Percentiles rank a stretch among this genome's conserved stretches.
Evolutionary conservation across 2,113 vertebrate species (phyloP).

Genomic region (Rutilus rutilus): DNA sequence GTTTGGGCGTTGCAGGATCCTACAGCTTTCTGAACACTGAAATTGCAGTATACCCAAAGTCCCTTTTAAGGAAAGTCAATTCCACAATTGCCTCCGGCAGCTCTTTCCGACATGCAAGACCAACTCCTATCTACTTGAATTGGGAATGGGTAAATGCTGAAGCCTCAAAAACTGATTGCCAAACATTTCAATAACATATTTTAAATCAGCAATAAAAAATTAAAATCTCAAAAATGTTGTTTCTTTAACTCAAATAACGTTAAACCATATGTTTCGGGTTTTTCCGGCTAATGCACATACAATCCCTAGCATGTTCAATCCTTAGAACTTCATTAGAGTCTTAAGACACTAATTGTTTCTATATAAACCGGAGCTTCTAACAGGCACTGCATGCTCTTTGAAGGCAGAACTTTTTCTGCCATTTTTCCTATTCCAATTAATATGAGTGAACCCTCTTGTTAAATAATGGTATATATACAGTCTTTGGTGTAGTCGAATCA

Average conservation of each 20-base stretch:
- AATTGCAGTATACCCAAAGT: slow-evolving; percentile 35
- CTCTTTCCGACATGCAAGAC: not conserved
- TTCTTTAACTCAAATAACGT: not conserved
- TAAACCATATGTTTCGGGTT: not conserved
- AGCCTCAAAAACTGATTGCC: not conserved
- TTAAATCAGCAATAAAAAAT: too few relatives aligned
- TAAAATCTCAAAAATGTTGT: not conserved
- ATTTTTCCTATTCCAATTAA: not conserved
- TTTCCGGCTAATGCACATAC: not conserved
- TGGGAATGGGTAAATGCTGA: not conserved
- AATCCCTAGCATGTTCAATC: not conserved
- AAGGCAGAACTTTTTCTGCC: not conserved
- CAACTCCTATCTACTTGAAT: not conserved
- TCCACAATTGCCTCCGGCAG: not conserved
- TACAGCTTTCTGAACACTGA: slow-evolving; percentile 57
- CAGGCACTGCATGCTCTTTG: not conserved
- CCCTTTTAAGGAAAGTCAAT: not conserved
- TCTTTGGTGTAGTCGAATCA: not conserved
- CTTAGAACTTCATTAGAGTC: not conserved
- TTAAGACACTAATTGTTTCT: not conserved
- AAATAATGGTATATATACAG: not conserved
- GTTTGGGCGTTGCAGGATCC: slow-evolving; percentile 50
- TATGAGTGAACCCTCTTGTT: not conserved
- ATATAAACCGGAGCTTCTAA: not conserved
- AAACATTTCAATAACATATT: not conserved